Evolutionary conservation across 2,113 vertebrate genomes (phyloP), one percentile per base, ranked within the genome.

Genomic region (Bettongia penicillata): DNA sequence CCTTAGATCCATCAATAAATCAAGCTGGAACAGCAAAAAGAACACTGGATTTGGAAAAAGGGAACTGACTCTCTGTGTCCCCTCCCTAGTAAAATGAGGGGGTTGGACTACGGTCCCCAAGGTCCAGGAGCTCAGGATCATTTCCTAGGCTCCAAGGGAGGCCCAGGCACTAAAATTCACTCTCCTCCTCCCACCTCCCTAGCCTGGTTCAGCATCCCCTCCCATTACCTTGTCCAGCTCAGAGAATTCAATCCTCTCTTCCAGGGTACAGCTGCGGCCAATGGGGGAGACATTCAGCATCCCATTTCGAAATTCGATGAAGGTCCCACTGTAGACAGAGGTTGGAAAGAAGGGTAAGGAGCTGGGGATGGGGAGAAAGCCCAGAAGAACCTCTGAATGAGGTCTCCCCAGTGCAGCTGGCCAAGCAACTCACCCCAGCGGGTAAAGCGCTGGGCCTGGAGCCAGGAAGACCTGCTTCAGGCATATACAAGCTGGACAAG

Each of bases 241-340:
- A 0, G 99, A 99, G 98, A 99, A 99, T 95, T 99, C 99, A 0
- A 99, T 99, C 24, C 99, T 97, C 96, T 99, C 99, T 94, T 99
- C 99, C 0, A 97, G 98, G 0, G 99, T 99, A 98, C 99, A 99
- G 99, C 99, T 99, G n/a, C 99, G 99, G 28, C 99, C 99, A 0
- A 99, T 99, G 90, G 99, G 99, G 0, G 99, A 99, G 97, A 99
- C 99, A 98, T 99, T 99, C 94, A 99, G 96, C 99, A 99, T 99
- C 57, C 99, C 99, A 0, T 99, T 99, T 96, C 99, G 99, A 98
- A 99, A 99, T 98, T 99, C 99, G 0, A 99, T 99, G 98, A 99
- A 99, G 1, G 99, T 99, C 53, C 99, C 99, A 43, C 99, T 99
- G 89, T 50, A 26, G 50, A 90, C 9, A 92, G 93, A n/a, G 68